Base-by-base conservation (phyloP, 2,113 vertebrate species). In the Otolemur garnettii region DNA sequence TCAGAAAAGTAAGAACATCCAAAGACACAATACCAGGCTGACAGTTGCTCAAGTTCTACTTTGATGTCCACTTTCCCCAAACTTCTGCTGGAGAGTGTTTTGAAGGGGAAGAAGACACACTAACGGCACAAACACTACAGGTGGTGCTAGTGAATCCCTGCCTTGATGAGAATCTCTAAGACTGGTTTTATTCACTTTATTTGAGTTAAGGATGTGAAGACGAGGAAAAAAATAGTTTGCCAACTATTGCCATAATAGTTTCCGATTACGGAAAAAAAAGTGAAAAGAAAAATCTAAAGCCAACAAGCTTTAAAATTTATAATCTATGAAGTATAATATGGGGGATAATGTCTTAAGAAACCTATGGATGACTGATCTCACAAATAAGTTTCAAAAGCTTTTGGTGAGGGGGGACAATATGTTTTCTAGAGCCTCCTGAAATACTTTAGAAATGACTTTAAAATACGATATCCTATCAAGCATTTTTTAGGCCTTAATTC, bases 241-340 rank as follows among this genome's bases (percentile, higher is more conserved):
- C 38, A 38, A 38, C 38, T 38, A 38, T 38, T 38, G 38, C 38
- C 38, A 38, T 38, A 38, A 38, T 38, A 38, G 38, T 38, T 38
- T 38, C 38, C 17, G 68, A 92, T 57, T 88, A 77, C 53, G 80
- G 13, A 55, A 50, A 62, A 38, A 59, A 60, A 60, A 83, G 2
- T 88, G 18, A 89, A 89, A 93, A 68, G n/a, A 96, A 42, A 90
- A 91, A 91, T 92, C 28, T 78, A 38, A 87, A 84, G 28, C 50
- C 53, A 90, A 79, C 21, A 79, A 78, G 33, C 11, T 66, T 88
- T 83, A 69, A 78, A 87, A 86, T 87, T 89, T 91, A 90, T 33
- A 93, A 95, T 82, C 30, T 28, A 72, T 17, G 22, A 95, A 79
- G 45, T 53, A 60, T 75, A 45, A 66, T 75, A 89, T 13, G 18